phyloP scores from a whole-genome alignment of 2,113 vertebrate genomes.

The Lagenorhynchus albirostris region DNA sequence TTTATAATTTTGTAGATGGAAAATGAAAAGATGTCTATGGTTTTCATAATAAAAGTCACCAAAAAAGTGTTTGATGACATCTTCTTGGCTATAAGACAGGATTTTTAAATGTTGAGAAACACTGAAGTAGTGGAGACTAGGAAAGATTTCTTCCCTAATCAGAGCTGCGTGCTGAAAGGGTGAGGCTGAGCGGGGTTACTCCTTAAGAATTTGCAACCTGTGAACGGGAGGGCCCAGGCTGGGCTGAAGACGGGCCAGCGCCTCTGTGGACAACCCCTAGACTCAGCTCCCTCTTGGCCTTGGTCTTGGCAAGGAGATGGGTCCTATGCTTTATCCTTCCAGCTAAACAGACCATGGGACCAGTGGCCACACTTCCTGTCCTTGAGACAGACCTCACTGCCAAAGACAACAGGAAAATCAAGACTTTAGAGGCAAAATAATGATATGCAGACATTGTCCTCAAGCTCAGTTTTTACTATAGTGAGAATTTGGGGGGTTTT shows the following conservation, averaged over 20 bases:
- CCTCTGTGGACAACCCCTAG: background rate
- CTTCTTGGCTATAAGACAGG: background rate
- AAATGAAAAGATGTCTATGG: background rate
- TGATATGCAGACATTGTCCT: background rate
- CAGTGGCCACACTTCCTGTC: conserved; percentile 38
- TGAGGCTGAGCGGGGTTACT: background rate
- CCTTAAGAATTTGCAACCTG: background rate
- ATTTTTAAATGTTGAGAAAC: background rate
- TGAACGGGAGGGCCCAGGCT: no score
- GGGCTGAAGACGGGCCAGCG: background rate
- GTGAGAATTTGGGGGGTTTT: background rate
- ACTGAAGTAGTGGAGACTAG: background rate
- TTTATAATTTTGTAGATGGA: background rate
- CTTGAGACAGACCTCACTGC: conserved; percentile 35
- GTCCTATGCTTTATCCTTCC: background rate
- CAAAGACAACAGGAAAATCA: conserved; percentile 62
- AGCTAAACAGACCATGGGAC: conserved; percentile 13
- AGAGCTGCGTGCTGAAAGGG: background rate
- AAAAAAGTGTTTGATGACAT: background rate
- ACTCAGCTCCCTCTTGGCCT: background rate
- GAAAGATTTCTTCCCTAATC: background rate
- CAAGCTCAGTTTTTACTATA: background rate
- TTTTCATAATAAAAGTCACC: background rate
- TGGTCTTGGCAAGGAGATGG: background rate
- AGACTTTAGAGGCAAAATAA: conserved; percentile 16